phyloP scores from a whole-genome alignment of 2,888 invertebrate species.

The Drosophila stalkeri region DNA sequence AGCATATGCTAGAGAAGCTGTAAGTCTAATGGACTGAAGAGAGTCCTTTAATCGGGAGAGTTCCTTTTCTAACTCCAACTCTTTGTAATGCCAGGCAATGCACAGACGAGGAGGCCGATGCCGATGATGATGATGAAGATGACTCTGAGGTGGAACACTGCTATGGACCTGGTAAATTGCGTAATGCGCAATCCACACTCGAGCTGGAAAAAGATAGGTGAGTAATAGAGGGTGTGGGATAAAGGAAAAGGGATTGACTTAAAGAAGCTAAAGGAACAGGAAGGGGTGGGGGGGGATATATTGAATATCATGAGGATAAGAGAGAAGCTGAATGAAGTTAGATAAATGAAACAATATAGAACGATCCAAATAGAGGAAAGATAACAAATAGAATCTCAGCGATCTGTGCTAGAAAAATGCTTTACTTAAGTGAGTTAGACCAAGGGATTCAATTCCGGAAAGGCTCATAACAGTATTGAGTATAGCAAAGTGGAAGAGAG shows the following conservation, averaged over 20 bases:
- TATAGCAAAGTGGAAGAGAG: too few species aligned
- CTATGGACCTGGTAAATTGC: slow-evolving; percentile 87
- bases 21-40: slow-evolving; percentile 63
- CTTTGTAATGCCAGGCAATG: slow-evolving; percentile 63
- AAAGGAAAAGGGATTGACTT: not conserved
- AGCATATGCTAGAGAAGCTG: slow-evolving; percentile 88
- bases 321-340: too few species aligned
- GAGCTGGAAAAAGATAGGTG: slow-evolving; percentile 87
- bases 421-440: too few species aligned
- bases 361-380: not conserved
- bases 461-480: too few species aligned
- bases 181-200: slow-evolving; percentile 89
- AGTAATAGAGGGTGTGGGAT: not conserved
- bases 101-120: slow-evolving; percentile 87
- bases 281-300: too few species aligned
- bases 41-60: not conserved
- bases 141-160: slow-evolving; percentile 88
- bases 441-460: too few species aligned
- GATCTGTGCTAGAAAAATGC: too few species aligned
- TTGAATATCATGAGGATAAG: too few species aligned
- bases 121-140: slow-evolving; percentile 87
- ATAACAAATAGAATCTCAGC: too few species aligned
- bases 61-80: too few species aligned
- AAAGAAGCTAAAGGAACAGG: too few species aligned
- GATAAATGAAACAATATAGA: too few species aligned